A percentile compares a stretch with the other conserved stretches of the same genome.
Conservation (phyloP, 2,888 invertebrate genomes). For the Apamea monoglypha region DNA sequence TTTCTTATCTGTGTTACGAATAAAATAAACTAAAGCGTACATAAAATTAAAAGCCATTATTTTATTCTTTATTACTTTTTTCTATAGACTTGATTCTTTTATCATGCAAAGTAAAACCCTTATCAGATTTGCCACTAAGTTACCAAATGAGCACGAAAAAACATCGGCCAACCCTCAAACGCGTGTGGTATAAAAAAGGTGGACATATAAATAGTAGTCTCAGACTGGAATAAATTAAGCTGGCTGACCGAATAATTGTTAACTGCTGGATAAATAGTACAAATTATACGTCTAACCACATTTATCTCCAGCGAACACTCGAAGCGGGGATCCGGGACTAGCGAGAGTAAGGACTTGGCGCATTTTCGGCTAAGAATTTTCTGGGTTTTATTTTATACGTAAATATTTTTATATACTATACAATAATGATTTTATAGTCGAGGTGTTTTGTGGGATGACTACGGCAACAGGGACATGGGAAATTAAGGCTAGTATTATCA, state of each 20-base stretch:
- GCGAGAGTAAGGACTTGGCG: slow-evolving; percentile 61
- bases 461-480: background rate
- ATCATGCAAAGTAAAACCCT: slow-evolving; percentile 28
- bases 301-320: slow-evolving; percentile 86
- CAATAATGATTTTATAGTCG: no score
- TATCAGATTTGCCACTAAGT: slow-evolving; percentile 28
- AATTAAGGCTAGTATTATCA: background rate
- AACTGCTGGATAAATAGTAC: slow-evolving; percentile 77
- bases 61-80: background rate
- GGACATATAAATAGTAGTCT: slow-evolving; percentile 53
- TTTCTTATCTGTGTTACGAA: slow-evolving; percentile 6
- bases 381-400: background rate
- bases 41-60: slow-evolving; percentile 9
- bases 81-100: slow-evolving; percentile 15
- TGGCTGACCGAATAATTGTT: slow-evolving; percentile 74
- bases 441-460: background rate
- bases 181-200: slow-evolving; percentile 43
- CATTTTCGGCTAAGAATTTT: background rate
- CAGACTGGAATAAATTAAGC: slow-evolving; percentile 66
- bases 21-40: slow-evolving; percentile 12
- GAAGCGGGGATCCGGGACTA: slow-evolving; percentile 55
- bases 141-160: slow-evolving; percentile 5
- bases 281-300: slow-evolving; percentile 82
- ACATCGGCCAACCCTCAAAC: slow-evolving; percentile 34
- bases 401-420: background rate